Evolutionary conservation across 2,888 invertebrate genomes (phyloP).

Genomic region (Taenaris catops): DNA sequence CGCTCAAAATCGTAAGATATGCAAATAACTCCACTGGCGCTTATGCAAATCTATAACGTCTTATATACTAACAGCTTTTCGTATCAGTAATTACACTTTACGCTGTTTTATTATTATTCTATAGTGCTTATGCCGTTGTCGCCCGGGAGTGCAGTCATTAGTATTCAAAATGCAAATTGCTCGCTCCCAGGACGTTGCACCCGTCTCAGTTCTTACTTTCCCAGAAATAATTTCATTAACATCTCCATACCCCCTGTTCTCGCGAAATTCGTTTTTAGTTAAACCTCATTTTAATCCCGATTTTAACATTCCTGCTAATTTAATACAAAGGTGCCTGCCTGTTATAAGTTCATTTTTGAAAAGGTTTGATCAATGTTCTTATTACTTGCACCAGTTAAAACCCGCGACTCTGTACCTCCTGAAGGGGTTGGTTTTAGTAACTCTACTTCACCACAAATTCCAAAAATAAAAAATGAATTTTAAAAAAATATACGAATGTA

Average conservation of each 20-base stretch:
- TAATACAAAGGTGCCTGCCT: too few relatives aligned
- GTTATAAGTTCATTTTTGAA: too few relatives aligned
- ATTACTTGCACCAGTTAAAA: too few relatives aligned
- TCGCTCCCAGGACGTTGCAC: conserved; percentile 62
- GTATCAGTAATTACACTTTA: conserved; percentile 49
- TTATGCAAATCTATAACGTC: conserved; percentile 31
- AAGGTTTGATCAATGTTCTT: too few relatives aligned
- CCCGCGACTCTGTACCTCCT: too few relatives aligned
- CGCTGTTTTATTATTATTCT: conserved; percentile 49
- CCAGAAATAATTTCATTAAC: conserved; percentile 75
- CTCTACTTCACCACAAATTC: too few relatives aligned
- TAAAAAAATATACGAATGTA: too few relatives aligned
- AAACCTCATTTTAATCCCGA: too few relatives aligned
- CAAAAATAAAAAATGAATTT: too few relatives aligned
- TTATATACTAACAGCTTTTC: conserved; percentile 32
- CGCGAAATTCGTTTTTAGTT: conserved; percentile 45
- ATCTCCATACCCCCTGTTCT: conserved; percentile 55
- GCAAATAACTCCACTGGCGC: conserved; percentile 22
- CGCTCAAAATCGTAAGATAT: conserved; percentile 23
- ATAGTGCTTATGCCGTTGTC: conserved; percentile 44
- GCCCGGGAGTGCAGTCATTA: conserved; percentile 58
- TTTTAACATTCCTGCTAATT: too few relatives aligned
- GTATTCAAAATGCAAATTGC: conserved; percentile 75
- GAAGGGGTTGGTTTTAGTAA: too few relatives aligned
- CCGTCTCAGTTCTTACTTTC: conserved; percentile 69